These are phyloP conservation scores for Noctuana brunneofusca DNA, from an alignment of 2,888 invertebrate species.

Conservation along the genomic window DNA sequence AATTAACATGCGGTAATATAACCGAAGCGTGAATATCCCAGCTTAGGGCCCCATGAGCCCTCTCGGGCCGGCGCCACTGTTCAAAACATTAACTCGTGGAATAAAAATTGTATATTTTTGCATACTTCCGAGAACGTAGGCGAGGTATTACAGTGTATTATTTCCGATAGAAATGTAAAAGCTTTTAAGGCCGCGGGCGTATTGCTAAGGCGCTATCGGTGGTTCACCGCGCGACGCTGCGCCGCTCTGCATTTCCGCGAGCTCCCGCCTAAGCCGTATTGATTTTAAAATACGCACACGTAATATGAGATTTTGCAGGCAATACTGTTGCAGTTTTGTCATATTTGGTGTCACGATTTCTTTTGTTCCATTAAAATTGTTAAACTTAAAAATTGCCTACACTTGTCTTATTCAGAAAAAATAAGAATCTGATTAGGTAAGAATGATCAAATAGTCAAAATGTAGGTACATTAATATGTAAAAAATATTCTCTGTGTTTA, in stretches of 20 bases:
- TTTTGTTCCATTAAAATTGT: neutral
- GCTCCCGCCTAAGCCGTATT: conserved; percentile 64
- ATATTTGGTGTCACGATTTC: conserved; percentile 11
- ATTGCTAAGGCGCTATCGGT: conserved; percentile 67
- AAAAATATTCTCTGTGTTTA: too few relatives aligned
- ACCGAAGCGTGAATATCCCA: conserved; percentile 69
- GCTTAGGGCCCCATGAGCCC: conserved; percentile 63
- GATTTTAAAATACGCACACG: conserved; percentile 55
- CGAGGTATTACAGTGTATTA: conserved; percentile 74
- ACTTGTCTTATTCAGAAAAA: too few relatives aligned
- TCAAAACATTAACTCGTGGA: conserved; percentile 66
- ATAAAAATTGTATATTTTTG: conserved; percentile 80
- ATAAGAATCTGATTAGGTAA: too few relatives aligned
- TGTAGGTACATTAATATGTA: too few relatives aligned
- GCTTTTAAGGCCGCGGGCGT: conserved; percentile 78
- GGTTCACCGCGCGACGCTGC: conserved; percentile 52
- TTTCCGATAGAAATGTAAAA: conserved; percentile 77
- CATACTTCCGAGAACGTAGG: conserved; percentile 60
- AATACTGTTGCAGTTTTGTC: neutral
- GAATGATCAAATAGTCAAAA: too few relatives aligned
- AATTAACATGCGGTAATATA: conserved; percentile 55
- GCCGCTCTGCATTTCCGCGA: conserved; percentile 51
- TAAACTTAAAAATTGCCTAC: too few relatives aligned
- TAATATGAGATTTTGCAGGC: conserved; percentile 28
- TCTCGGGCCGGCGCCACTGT: conserved; percentile 49